phyloP scores from a whole-genome alignment of 1,140 invertebrate species.

The Liolophura sinensis region DNA sequence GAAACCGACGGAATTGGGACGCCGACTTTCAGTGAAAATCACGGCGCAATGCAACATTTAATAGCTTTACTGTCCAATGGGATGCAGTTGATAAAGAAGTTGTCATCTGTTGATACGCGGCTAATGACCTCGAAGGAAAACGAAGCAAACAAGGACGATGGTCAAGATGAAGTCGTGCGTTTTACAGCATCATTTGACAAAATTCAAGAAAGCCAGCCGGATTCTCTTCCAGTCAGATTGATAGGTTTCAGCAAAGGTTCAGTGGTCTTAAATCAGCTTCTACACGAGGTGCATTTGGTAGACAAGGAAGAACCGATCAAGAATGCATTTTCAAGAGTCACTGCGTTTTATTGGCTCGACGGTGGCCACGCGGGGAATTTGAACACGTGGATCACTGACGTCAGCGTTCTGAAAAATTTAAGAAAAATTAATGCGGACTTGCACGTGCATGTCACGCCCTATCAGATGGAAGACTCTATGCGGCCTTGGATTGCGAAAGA shows the following conservation, averaged over 20 bases:
- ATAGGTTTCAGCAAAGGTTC: conserved; percentile 91
- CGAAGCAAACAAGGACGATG: background rate
- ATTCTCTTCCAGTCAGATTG: conserved; percentile 20
- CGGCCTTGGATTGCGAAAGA: conserved; percentile 82
- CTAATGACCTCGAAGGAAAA: background rate
- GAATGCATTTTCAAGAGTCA: conserved; percentile 39
- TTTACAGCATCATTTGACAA: background rate
- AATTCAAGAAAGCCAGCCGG: background rate
- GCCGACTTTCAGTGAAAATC: conserved; percentile 64
- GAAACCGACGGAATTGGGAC: conserved; percentile 71
- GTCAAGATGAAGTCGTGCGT: background rate
- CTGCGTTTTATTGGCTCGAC: conserved; percentile 84
- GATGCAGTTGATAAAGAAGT: background rate
- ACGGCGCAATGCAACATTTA: conserved; percentile 61
- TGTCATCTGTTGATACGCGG: background rate
- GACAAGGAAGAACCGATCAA: conserved; percentile 20
- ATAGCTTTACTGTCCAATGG: conserved; percentile 52
- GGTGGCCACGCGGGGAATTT: conserved; percentile 79
- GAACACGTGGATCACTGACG: conserved; percentile 82
- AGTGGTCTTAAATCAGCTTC: conserved; percentile 86
- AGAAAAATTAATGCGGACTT: conserved; percentile 58
- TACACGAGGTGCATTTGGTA: conserved; percentile 74
- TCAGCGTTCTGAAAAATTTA: conserved; percentile 71
- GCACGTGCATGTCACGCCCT: conserved; percentile 80
- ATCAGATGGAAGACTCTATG: conserved; percentile 74